Evolutionary conservation across 2,888 invertebrate genomes (phyloP), one percentile per base, ranked within the genome.

Genomic region (Hirtodrosophila cameraria): DNA sequence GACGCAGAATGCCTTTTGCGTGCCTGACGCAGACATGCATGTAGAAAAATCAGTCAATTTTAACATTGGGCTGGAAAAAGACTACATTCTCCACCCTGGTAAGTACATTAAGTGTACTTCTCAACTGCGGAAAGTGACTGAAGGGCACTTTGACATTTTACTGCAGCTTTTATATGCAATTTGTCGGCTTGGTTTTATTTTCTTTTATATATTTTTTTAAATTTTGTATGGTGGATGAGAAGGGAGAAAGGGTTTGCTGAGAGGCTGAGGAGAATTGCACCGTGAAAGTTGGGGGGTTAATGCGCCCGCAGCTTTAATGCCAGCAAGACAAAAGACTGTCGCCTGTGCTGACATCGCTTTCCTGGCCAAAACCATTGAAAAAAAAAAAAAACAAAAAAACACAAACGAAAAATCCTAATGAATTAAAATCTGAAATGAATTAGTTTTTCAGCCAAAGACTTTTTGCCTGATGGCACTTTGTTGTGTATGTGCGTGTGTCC

Each of bases 341-440:
- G 42, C 38, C 49, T 43, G 23, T 31, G 45, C 53, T 57, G 57
- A 45, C 46, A 43, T 52, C 30, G 57, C 49, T 50, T 48, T 43
- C 27, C 55, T 54, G 48, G 61, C 38, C 13, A 20, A 20, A 42
- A 13, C n/a, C 35, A 46, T 52, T 30, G 31, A 25, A 45, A 33
- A 30, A 38, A 50, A 7, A 33, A 38, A 20, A 28, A 27, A 33
- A 38, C 13, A 28, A 27, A 28, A 33, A 25, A n/a, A 11, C 1
- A 31, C 13, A 16, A 13, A 28, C 20, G 7, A 36, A 46, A 41
- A 52, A 53, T 48, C 46, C 59, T 48, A 79, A 72, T 80, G 76
- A 79, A 76, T 73, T 72, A 60, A 72, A 72, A 73, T 62, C 48
- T 64, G 60, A 66, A 76, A 60, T 73, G 61, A 71, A 70, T 73